These are phyloP conservation scores for Drosophila longiperda DNA, from an alignment of 2,888 invertebrate genomes.

Conservation along the genomic window DNA sequence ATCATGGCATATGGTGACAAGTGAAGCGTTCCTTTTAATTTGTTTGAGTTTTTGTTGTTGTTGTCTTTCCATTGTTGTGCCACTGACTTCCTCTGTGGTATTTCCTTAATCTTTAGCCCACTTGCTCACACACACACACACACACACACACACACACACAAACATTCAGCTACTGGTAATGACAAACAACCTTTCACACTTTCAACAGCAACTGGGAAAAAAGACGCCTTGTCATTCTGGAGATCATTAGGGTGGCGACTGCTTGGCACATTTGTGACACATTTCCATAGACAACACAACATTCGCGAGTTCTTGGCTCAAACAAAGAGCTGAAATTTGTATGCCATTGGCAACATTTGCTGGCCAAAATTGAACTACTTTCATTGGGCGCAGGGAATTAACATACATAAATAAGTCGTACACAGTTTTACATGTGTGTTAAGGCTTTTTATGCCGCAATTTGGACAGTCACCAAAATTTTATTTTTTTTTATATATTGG, in stretches of 20 bases:
- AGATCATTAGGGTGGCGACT: conserved; percentile 63
- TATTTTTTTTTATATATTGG: conserved; percentile 27
- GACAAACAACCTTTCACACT: conserved; percentile 74
- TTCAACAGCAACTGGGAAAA: conserved; percentile 20
- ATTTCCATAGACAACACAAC: conserved; percentile 60
- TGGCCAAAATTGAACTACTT: conserved; percentile 73
- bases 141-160: neutral
- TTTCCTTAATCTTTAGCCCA: conserved; percentile 66
- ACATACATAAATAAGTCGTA: conserved; percentile 63
- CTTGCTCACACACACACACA: conserved; percentile 23
- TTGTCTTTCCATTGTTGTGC: conserved; percentile 42
- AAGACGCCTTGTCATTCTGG: conserved; percentile 67
- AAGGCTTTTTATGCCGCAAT: conserved; percentile 5
- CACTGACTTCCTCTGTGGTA: conserved; percentile 58
- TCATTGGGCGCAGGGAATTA: conserved; percentile 60
- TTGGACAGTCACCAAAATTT: conserved; percentile 32
- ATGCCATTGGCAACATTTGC: conserved; percentile 67
- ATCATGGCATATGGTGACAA: conserved; percentile 42
- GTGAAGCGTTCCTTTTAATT: conserved; percentile 38
- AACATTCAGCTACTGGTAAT: conserved; percentile 21
- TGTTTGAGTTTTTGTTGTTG: conserved; percentile 2
- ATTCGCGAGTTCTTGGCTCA: conserved; percentile 46
- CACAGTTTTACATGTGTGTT: neutral
- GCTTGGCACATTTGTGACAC: conserved; percentile 61
- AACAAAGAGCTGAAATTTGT: conserved; percentile 63